Evolutionary conservation across 1,140 invertebrate species (phyloP).

Genomic region (Penaeus vannamei): DNA sequence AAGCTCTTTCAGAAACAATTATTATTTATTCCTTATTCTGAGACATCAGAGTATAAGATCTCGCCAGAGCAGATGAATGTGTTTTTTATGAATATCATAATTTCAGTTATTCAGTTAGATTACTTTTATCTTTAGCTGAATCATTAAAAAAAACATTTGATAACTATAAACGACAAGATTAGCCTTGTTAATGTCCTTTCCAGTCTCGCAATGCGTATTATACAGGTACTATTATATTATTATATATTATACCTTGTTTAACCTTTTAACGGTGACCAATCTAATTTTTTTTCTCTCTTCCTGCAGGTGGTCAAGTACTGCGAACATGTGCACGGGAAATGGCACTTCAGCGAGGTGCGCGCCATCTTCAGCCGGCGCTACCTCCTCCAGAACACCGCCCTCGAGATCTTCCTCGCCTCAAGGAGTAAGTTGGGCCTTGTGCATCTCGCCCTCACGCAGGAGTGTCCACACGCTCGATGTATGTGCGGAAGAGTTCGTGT

Average conservation of each 20-base stretch:
- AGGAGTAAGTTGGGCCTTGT: constrained; percentile 84
- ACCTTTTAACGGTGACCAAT: neutral
- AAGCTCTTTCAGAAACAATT: too few species aligned
- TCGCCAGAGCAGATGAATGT: too few species aligned
- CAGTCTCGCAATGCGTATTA: too few species aligned
- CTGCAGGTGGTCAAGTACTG: constrained; percentile 94
- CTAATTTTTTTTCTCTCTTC: constrained; percentile 70
- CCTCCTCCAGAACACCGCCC: constrained; percentile 95
- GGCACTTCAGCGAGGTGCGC: constrained; percentile 99
- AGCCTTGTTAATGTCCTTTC: too few species aligned
- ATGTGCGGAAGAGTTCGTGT: neutral
- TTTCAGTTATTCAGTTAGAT: too few species aligned
- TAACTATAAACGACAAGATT: too few species aligned
- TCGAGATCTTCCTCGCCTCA: constrained; percentile 98
- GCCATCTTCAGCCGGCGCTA: constrained; percentile 98
- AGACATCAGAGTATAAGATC: too few species aligned
- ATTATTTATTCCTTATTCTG: too few species aligned
- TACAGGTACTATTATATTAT: too few species aligned
- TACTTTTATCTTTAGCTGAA: too few species aligned
- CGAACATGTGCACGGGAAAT: constrained; percentile 97
- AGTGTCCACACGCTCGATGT: neutral
- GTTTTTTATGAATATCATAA: too few species aligned
- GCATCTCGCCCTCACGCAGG: neutral
- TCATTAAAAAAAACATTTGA: too few species aligned
- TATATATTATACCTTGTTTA: neutral